phyloP scores from a whole-genome alignment of 2,113 vertebrate genomes.

The Nannobrachium achirus region DNA sequence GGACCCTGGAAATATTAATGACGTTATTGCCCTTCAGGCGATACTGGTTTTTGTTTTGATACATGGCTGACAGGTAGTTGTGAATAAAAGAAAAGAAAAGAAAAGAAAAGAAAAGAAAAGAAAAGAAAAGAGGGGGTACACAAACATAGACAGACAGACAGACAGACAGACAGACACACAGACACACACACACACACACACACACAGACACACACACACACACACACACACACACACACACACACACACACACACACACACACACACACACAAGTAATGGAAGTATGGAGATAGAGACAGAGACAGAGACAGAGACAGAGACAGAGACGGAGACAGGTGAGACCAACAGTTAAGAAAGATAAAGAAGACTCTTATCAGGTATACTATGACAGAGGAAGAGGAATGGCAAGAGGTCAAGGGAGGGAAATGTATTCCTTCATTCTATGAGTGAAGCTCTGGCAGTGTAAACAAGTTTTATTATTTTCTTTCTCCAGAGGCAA shows the following conservation, averaged over 20 bases:
- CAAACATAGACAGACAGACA: neutral
- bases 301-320: slow-evolving; percentile 27
- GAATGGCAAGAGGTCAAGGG: neutral
- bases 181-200: neutral
- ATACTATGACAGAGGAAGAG: neutral
- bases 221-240: neutral
- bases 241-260: neutral
- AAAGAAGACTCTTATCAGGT: no score
- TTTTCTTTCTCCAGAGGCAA: slow-evolving; percentile 19
- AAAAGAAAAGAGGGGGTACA: slow-evolving; percentile 30
- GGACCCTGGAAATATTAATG: slow-evolving; percentile 28
- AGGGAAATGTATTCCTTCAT: slow-evolving; percentile 30
- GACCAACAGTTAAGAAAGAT: neutral
- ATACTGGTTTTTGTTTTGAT: slow-evolving; percentile 47
- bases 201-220: neutral
- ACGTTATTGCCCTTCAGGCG: slow-evolving; percentile 24
- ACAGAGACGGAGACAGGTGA: slow-evolving; percentile 4
- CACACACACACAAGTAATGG: neutral
- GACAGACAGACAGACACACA: neutral
- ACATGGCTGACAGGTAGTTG: slow-evolving; percentile 28
- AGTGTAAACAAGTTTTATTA: slow-evolving; percentile 21
- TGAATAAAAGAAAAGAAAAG: no score
- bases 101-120: slow-evolving; percentile 30
- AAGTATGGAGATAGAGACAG: slow-evolving; percentile 12
- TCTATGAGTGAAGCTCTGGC: slow-evolving; percentile 29